Evolutionary conservation across 2,797 vertebrate genomes (phyloP).

Genomic region (Galagoides demidoff): DNA sequence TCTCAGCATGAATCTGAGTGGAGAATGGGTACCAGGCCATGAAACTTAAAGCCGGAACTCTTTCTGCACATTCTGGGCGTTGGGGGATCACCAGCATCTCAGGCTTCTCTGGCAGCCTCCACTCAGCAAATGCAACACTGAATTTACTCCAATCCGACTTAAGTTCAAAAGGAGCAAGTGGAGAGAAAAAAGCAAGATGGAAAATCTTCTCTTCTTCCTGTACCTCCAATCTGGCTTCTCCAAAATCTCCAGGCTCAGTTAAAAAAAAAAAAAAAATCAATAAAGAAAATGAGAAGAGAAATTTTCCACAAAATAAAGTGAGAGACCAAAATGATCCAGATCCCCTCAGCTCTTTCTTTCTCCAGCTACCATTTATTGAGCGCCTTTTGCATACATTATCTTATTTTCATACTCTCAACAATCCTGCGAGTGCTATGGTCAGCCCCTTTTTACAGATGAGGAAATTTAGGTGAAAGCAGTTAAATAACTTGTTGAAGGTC

Average conservation of each 20-base stretch:
- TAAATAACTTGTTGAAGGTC: not conserved
- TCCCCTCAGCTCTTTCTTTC: not conserved
- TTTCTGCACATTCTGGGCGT: rapidly evolving
- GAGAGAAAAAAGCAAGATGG: not conserved
- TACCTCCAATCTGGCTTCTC: not conserved
- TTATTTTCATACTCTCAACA: not conserved
- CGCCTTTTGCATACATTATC: not conserved
- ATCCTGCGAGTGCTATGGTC: not conserved
- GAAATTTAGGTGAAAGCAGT: not conserved
- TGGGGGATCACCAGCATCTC: not conserved
- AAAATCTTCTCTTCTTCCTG: not conserved
- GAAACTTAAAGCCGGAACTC: not conserved
- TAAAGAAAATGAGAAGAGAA: not conserved
- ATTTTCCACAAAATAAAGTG: not conserved
- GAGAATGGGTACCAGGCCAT: not conserved
- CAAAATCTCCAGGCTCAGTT: not conserved
- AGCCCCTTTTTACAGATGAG: not conserved
- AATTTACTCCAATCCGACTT: not conserved
- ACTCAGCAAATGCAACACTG: not conserved
- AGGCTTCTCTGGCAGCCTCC: not conserved
- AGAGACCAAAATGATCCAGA: not conserved
- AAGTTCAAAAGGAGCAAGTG: not conserved
- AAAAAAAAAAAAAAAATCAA: not conserved
- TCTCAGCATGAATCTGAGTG: not conserved
- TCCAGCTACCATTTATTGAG: not conserved